Base-by-base conservation (phyloP, 2,113 vertebrate genomes). In the Pycnonotus jocosus region DNA sequence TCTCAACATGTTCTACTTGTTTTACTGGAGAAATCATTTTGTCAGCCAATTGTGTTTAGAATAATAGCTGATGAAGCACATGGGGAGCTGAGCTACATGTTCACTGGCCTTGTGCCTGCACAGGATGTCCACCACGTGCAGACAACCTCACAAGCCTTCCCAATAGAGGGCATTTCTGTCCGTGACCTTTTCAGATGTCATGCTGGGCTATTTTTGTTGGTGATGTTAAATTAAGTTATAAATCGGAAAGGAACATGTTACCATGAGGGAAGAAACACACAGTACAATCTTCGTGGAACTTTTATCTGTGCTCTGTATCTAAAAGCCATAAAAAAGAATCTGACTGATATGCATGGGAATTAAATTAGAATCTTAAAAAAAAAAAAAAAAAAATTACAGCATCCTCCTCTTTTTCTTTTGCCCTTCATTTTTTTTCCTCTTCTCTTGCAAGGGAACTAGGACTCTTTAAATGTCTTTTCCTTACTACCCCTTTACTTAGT, bases 11-110 rank as follows among this genome's bases (percentile, higher is more conserved):
- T 61, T 85, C 65, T 86, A 17, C 45, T 93, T 81, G 22, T 74
- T 94, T 95, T 87, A 51, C 87, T 87, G 88, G 64, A 92, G 78
- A 86, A 86, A 85, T 84, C 27, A 56, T 87, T 97, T 79, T 95
- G 86, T 96, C 95, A 96, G 77, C 74, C 89, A 92, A 97, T 97
- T 98, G 93, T 98, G 57, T 94, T 96, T 83, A 56, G 78, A 97
- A 98, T 96, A 98, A 98, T 98, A 94, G 96, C 35, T 80, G 76
- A 91, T 88, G 71, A 48, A 56, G 83, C 10, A 6, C 95, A 85
- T 96, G 95, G 97, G 97, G 98, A 97, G 92, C 74, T 90, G 48
- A 62, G 80, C 71, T 90, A 31, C 24, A 56, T 61, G 78, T 78
- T 97, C 93, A 70, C 88, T 95, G 50, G 71, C 91, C 28, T 42